phyloP scores from a whole-genome alignment of 2,888 invertebrate species.

The Tetragonula carbonaria region DNA sequence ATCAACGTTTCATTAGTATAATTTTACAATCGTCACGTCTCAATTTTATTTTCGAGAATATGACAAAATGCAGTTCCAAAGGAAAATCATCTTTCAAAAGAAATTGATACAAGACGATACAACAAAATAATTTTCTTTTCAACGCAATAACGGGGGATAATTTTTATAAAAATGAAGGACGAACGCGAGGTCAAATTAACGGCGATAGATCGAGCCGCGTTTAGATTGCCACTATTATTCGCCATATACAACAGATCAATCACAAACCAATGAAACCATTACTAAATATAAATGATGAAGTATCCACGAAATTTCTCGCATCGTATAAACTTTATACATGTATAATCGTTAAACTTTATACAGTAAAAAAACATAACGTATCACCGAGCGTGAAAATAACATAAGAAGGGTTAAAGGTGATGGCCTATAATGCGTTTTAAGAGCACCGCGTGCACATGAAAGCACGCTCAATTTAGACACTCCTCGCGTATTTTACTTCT shows the following conservation, averaged over 20 bases:
- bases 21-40: too few species aligned
- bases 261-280: background rate
- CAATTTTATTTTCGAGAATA: background rate
- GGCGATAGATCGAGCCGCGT: background rate
- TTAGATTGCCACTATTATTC: background rate
- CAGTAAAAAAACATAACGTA: background rate
- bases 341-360: background rate
- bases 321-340: background rate
- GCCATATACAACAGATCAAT: background rate
- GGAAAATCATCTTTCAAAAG: background rate
- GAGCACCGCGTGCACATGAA: background rate
- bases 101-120: background rate
- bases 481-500: background rate
- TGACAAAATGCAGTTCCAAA: background rate
- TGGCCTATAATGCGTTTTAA: background rate
- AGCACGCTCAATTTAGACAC: background rate
- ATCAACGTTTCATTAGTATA: too few species aligned
- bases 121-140: conserved; percentile 1
- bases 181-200: conserved; percentile 2
- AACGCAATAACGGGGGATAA: background rate
- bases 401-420: conserved; percentile 19
- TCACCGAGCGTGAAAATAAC: background rate
- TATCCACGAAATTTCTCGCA: background rate
- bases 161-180: conserved; percentile 3
- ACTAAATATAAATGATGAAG: background rate